phyloP scores from a whole-genome alignment of 2,113 vertebrate genomes.

The Corythoichthys intestinalis region DNA sequence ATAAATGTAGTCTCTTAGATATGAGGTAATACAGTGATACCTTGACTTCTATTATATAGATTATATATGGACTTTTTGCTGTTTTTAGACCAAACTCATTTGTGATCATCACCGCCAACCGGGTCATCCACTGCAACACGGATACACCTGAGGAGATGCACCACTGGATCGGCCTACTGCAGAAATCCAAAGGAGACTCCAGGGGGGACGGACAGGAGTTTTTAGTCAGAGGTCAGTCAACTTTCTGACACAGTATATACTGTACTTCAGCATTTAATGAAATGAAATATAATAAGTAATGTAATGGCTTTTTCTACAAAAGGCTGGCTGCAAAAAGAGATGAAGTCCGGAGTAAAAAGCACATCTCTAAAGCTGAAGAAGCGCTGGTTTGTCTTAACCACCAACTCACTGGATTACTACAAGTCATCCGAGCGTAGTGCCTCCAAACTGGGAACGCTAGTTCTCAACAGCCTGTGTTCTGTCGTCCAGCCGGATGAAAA shows the following conservation, averaged over 20 bases:
- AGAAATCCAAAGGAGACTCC: conserved; percentile 86
- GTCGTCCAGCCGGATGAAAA: conserved; percentile 86
- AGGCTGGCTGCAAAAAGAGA: conserved; percentile 92
- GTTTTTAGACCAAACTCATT: conserved; percentile 85
- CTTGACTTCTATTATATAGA: background rate
- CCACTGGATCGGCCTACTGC: conserved; percentile 91
- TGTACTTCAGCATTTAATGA: background rate
- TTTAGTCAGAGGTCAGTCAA: conserved; percentile 80
- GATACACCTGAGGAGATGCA: conserved; percentile 92
- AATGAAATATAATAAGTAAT: background rate
- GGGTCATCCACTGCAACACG: conserved; percentile 90
- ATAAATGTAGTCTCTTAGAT: no score
- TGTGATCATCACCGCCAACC: conserved; percentile 92
- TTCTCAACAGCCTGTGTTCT: conserved; percentile 89
- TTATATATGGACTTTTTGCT: background rate
- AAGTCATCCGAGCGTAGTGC: conserved; percentile 82
- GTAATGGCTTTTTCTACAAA: background rate
- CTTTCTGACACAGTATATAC: background rate
- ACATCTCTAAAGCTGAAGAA: conserved; percentile 89
- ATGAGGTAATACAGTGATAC: no score
- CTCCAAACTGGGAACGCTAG: conserved; percentile 86
- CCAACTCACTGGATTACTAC: conserved; percentile 86
- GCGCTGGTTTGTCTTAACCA: conserved; percentile 90
- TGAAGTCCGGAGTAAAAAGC: conserved; percentile 82
- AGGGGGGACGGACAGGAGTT: conserved; percentile 87